Evolutionary conservation across 2,113 vertebrate genomes (phyloP), one percentile per base, ranked within the genome.

Genomic region (Hippocampus abdominalis): DNA sequence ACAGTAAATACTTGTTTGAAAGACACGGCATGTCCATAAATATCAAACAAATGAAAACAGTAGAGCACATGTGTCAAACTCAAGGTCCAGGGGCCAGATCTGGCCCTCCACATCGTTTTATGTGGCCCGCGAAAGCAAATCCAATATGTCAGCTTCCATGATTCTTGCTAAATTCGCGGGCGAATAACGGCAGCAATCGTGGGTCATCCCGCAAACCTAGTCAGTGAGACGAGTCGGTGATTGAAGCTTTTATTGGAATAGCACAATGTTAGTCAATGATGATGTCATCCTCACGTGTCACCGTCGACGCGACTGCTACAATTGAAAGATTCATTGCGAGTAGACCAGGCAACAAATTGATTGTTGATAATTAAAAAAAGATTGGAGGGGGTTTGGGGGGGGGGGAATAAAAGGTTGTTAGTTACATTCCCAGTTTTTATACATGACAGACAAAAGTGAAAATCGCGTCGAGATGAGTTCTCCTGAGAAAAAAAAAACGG

Each of bases 221-320:
- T n/a, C 20, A 53, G 2, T 10, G 8, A n/a, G 2, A 54, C 51
- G 7, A 32, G 16, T 20, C 27, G 3, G 57, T 60, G 57, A 60
- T 32, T 60, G 57, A 60, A 67, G 32, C 76, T 67, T 91, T 92
- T 90, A 89, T 90, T 91, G 72, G 80, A 84, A 79, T 74, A 78
- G 81, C 83, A 88, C 84, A 80, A 77, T 71, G 74, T 85, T 82
- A 81, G 75, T 87, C 49, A 75, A 67, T 72, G 74, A 80, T 32
- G 57, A 60, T 68, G 64, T 83, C 78, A 79, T 76, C 76, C 66
- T 82, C 81, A 70, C 69, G 85, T 86, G 84, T 86, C 78, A 85
- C 78, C 83, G 59, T 59, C 57, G 15, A 2, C 9, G 51, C 51
- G n/a, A 66, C 75, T 79, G 74, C 57, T 60, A 60, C 57, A 36